A percentile compares a stretch with the other conserved stretches of the same genome.
Evolutionary conservation across 2,113 vertebrate species (phyloP).

Genomic region (Neotragus moschatus): DNA sequence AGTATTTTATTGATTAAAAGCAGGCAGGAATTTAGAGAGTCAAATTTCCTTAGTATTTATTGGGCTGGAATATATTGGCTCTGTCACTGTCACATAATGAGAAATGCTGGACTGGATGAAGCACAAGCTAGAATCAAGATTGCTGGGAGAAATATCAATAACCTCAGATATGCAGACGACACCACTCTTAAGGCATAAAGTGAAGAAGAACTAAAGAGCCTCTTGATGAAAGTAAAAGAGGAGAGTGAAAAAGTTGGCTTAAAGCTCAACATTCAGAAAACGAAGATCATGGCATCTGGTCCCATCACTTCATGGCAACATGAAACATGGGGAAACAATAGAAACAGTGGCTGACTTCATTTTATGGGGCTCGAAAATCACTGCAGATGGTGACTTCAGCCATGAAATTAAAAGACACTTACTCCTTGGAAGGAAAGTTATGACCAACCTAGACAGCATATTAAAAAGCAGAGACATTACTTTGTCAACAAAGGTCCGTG

Average conservation of each 20-base stretch:
- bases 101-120: fast-evolving
- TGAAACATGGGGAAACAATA: neutral
- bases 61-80: neutral
- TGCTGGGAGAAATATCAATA: neutral
- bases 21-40: neutral
- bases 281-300: neutral
- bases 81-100: neutral
- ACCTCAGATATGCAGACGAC: neutral
- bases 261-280: neutral
- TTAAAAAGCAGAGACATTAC: neutral
- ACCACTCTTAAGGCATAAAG: neutral
- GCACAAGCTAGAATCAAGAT: neutral
- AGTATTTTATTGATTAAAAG: neutral
- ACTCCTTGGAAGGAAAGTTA: neutral
- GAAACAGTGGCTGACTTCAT: neutral
- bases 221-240: neutral
- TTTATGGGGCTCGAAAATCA: neutral
- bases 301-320: neutral
- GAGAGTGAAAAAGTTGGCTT: neutral
- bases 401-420: neutral
- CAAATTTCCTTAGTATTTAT: neutral
- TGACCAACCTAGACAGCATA: neutral
- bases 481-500: neutral
- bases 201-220: neutral
- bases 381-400: neutral